Conservation (phyloP, 2,113 vertebrate species). For the Ursus arctos region DNA sequence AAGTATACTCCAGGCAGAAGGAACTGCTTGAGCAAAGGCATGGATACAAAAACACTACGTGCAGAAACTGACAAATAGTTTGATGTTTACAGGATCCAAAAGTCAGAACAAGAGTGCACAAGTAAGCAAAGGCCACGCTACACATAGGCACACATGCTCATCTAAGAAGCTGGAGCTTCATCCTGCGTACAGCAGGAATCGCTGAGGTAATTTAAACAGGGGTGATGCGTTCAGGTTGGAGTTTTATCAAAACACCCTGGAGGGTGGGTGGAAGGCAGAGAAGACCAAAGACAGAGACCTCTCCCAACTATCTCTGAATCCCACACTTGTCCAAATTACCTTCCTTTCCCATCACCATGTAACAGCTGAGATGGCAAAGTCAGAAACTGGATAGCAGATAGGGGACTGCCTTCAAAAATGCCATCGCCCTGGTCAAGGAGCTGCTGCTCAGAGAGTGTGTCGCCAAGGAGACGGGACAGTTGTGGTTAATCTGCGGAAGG, state of each 20-base stretch:
- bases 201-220: neutral
- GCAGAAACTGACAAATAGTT: neutral
- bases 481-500: constrained; percentile 24
- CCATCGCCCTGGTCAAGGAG: neutral
- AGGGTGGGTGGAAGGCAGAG: neutral
- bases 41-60: neutral
- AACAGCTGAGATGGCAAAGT: neutral
- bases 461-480: neutral
- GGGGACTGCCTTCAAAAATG: neutral
- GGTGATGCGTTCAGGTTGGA: neutral
- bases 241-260: neutral
- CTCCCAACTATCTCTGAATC: neutral
- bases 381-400: neutral
- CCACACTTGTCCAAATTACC: neutral
- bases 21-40: neutral
- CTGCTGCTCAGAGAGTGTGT: neutral
- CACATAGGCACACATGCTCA: neutral
- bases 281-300: neutral
- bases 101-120: neutral
- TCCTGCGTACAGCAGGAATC: neutral
- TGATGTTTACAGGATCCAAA: neutral
- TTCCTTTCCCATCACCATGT: neutral
- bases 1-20: neutral
- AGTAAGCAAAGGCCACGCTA: neutral
- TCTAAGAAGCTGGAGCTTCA: neutral